Percentiles rank a stretch among this genome's conserved stretches.
Conservation (phyloP, 2,113 vertebrate species). For the Blennius ocellaris region DNA sequence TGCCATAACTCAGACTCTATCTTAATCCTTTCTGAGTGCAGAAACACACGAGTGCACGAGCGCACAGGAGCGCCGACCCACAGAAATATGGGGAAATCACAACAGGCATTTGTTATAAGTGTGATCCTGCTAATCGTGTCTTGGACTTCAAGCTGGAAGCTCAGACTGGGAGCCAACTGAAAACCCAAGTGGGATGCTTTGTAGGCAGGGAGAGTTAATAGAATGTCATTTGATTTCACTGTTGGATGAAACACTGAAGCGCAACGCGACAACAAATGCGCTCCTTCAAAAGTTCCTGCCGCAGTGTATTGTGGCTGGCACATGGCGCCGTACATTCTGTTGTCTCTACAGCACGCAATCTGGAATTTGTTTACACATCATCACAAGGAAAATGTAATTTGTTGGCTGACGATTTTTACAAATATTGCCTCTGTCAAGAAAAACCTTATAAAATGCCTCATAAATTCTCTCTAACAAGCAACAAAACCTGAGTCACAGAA, state of each 20-base stretch:
- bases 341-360: not conserved
- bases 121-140: slow-evolving; percentile 36
- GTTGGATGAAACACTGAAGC: slow-evolving; percentile 24
- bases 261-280: not conserved
- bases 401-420: not conserved
- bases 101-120: slow-evolving; percentile 32
- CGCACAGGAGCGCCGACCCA: not conserved
- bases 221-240: slow-evolving; percentile 14
- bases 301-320: not conserved
- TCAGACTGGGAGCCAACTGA: slow-evolving; percentile 28
- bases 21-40: slow-evolving; percentile 64
- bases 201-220: slow-evolving; percentile 36
- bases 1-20: slow-evolving; percentile 68
- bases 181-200: slow-evolving; percentile 22
- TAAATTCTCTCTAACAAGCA: not conserved
- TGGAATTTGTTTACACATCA: not conserved
- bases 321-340: too few relatives aligned
- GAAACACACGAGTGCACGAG: slow-evolving; percentile 9
- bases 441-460: not conserved
- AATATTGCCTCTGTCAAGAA: not conserved
- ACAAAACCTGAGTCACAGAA: not conserved
- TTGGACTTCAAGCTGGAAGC: slow-evolving; percentile 34
- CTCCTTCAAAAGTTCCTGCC: too few relatives aligned
- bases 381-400: not conserved
- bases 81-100: slow-evolving; percentile 28